Base-by-base conservation (phyloP, 2,797 vertebrate species). In the Gadopsis marmoratus region DNA sequence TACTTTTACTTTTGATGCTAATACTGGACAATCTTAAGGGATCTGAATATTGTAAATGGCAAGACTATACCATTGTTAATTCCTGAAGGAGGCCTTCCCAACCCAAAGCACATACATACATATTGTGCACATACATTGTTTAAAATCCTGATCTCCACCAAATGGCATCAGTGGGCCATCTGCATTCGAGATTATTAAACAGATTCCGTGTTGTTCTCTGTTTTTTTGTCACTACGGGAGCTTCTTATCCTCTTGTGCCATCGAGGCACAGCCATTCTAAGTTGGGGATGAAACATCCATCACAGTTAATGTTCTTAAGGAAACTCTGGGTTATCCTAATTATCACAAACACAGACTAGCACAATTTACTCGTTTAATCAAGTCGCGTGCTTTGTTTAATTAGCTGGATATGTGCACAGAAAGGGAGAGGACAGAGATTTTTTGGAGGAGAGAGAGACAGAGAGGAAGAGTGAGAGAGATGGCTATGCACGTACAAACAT, bases 331-430 rank as follows among this genome's bases (percentile, higher is more conserved):
- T 91, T 94, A 92, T 93, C 92, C 90, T 92, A 93, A 94, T 93
- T 91, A 93, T 94, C 86, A 13, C 92, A 90, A 91, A 92, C 92
- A 93, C 88, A 89, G 90, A 93, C 91, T 92, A 91, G 92, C 86
- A 91, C 93, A 93, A 94, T 94, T 95, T 90, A 92, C 89, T 94
- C 90, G 90, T 92, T 94, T 95, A 94, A 94, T 94, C 93, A 95
- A 94, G 91, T 93, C 54, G 88, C 91, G 90, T 91, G 84, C 90
- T 94, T 93, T 91, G 89, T 93, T 94, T 93, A 95, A 95, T 95
- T 94, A 94, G 90, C 89, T 93, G 92, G 86, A 86, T 94, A 88
- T 93, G 86, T 88, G 91, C 90, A 79, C 70, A 78, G 82, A 88
- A 79, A 87, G 86, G 76, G 79, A 88, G 83, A 86, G 84, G 83